These are phyloP conservation scores for Embiotoca jacksoni DNA, from an alignment of 2,113 vertebrate species.

Conservation along the genomic window DNA sequence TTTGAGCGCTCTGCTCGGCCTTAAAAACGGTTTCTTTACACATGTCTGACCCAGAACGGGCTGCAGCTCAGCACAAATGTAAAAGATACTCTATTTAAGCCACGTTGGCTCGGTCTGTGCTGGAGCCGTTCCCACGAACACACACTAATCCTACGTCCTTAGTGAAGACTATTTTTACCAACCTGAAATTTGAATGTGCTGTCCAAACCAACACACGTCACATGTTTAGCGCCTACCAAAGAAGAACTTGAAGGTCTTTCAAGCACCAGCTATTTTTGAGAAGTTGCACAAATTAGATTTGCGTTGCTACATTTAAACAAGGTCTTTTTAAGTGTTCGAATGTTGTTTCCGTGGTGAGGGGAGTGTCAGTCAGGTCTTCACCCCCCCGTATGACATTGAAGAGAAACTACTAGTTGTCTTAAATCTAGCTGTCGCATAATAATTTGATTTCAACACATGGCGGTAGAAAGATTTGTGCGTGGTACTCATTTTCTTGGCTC, in stretches of 20 bases:
- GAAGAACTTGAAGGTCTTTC: too few relatives aligned
- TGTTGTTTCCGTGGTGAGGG: too few relatives aligned
- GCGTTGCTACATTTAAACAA: too few relatives aligned
- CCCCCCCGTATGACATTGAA: too few relatives aligned
- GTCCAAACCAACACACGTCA: too few relatives aligned
- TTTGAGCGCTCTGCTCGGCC: not conserved
- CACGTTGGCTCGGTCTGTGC: not conserved
- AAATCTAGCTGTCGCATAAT: not conserved
- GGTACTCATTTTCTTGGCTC: not conserved
- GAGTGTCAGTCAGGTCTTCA: too few relatives aligned
- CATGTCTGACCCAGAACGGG: slow-evolving; percentile 10
- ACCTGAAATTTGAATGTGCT: not conserved
- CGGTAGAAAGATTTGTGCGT: slow-evolving; percentile 1
- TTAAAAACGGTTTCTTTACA: not conserved
- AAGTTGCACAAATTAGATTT: accelerated
- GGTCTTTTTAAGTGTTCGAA: too few relatives aligned
- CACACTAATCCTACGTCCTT: not conserved
- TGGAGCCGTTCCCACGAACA: slow-evolving; percentile 18
- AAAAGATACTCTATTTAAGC: not conserved
- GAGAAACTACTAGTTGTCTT: too few relatives aligned
- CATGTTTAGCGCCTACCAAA: too few relatives aligned
- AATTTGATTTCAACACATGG: not conserved
- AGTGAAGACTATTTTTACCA: not conserved
- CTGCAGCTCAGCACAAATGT: not conserved
- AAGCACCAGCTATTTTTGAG: too few relatives aligned